A percentile compares a stretch with the other conserved stretches of the same genome.
Conservation (phyloP, 2,888 invertebrate genomes). For the Pasiphila rectangulata region DNA sequence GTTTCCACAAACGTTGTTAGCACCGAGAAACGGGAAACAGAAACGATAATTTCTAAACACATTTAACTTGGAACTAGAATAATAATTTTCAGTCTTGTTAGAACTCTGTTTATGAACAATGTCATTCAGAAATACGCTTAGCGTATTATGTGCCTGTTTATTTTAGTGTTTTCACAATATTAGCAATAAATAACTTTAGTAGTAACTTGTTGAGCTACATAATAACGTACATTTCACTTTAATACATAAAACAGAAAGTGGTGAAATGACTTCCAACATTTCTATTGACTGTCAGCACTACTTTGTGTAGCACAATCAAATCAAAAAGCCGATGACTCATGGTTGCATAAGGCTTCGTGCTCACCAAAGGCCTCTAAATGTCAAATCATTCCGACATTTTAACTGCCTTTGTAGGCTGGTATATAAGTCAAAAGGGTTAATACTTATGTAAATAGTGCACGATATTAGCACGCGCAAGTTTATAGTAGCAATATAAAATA, state of each 20-base stretch:
- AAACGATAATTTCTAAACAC: constrained; percentile 23
- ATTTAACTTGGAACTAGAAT: constrained; percentile 8
- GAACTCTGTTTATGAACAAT: constrained; percentile 2
- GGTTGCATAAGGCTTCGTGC: constrained; percentile 37
- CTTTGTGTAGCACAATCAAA: constrained; percentile 28
- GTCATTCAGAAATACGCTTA: neutral
- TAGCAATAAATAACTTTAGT: neutral
- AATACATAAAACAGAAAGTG: constrained; percentile 42
- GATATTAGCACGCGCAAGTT: neutral
- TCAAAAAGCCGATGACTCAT: constrained; percentile 38
- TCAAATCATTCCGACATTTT: constrained; percentile 29
- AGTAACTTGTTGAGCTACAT: neutral
- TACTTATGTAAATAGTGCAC: constrained; percentile 7
- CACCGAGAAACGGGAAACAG: constrained; percentile 18
- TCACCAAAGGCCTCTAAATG: constrained; percentile 25
- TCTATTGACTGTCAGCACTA: constrained; percentile 36
- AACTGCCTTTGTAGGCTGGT: constrained; percentile 19
- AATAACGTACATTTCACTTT: constrained; percentile 3
- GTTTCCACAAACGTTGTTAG: constrained; percentile 27
- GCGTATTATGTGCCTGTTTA: neutral
- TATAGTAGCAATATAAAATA: no score
- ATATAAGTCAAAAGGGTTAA: constrained; percentile 15
- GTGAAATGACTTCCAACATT: constrained; percentile 45
- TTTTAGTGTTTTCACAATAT: neutral
- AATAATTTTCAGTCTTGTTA: constrained; percentile 7